Evolutionary conservation across 2,113 vertebrate species (phyloP).

Genomic region (Corvus hawaiiensis): DNA sequence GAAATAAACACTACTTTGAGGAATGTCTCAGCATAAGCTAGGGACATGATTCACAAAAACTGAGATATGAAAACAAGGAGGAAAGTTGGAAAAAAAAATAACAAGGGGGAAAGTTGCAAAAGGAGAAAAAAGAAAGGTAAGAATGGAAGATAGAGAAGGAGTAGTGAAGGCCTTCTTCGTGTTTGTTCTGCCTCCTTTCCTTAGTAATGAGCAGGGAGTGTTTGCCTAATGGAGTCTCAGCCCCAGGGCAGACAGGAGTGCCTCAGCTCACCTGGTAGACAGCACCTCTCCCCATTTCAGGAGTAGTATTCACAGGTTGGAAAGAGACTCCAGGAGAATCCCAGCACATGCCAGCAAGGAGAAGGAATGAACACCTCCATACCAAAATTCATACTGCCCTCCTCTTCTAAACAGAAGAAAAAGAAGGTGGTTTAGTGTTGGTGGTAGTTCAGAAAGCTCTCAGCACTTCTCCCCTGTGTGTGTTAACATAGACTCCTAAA

Average conservation of each 20-base stretch:
- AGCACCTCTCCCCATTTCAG: neutral
- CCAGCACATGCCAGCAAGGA: neutral
- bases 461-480: neutral
- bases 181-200: neutral
- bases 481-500: neutral
- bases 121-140: neutral
- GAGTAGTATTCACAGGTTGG: neutral
- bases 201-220: slow-evolving; percentile 19
- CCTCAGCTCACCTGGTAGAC: slow-evolving; percentile 26
- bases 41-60: neutral
- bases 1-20: neutral
- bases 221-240: slow-evolving; percentile 37
- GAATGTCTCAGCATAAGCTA: neutral
- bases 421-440: neutral
- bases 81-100: neutral
- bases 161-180: neutral
- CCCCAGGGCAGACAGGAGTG: slow-evolving; percentile 37
- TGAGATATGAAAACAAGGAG: neutral
- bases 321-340: neutral
- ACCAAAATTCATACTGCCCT: neutral
- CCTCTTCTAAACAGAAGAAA: neutral
- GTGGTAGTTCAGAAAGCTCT: neutral
- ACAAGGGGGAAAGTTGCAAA: neutral
- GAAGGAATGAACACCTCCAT: neutral
- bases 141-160: neutral